These are phyloP conservation scores for Zingel zingel DNA, from an alignment of 2,113 vertebrate genomes.

Conservation along the genomic window DNA sequence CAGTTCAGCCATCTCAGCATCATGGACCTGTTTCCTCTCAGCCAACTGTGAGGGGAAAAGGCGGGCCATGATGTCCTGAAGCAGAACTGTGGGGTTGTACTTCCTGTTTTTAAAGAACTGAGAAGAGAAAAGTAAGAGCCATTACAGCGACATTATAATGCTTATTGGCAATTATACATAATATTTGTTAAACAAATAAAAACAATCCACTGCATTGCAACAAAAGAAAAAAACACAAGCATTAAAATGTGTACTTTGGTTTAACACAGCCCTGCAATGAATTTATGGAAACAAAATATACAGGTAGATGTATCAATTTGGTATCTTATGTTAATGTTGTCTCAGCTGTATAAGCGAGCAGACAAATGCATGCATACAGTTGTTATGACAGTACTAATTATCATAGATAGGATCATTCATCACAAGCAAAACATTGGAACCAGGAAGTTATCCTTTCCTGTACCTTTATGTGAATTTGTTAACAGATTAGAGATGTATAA, in stretches of 20 bases:
- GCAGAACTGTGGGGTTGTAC: slow-evolving; percentile 86
- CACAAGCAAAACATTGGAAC: background rate
- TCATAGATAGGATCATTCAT: background rate
- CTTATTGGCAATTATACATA: background rate
- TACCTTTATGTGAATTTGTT: background rate
- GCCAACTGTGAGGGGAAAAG: slow-evolving; percentile 86
- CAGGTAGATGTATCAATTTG: background rate
- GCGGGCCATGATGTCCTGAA: slow-evolving; percentile 86
- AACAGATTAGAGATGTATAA: background rate
- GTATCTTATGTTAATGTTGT: background rate
- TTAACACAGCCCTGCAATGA: background rate
- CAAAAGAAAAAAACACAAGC: background rate
- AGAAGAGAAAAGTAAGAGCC: slow-evolving; percentile 24
- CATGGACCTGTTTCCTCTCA: slow-evolving; percentile 88
- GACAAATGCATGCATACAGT: background rate
- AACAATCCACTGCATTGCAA: background rate
- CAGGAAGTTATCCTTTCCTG: background rate
- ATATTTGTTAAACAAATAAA: background rate
- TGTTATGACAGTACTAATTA: background rate
- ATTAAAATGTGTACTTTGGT: background rate
- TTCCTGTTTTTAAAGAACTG: slow-evolving; percentile 91
- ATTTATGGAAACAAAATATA: background rate
- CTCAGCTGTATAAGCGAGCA: background rate
- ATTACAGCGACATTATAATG: background rate
- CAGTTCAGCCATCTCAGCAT: slow-evolving; percentile 89